Evolutionary conservation across 2,113 vertebrate genomes (phyloP), one percentile per base, ranked within the genome.

Genomic region (Peucedramus taeniatus): DNA sequence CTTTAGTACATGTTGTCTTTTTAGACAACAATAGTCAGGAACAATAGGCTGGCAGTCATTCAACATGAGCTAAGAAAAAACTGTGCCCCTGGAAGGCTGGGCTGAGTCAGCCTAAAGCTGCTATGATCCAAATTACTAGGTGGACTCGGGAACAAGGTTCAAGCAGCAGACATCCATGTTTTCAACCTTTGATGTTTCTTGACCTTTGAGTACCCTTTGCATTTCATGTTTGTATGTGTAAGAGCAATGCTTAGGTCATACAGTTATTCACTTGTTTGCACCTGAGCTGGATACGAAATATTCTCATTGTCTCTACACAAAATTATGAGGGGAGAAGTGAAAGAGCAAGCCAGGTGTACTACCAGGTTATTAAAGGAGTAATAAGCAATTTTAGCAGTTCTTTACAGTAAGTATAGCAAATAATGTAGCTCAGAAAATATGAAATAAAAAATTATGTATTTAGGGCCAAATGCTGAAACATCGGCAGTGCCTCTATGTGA

Each of bases 1-100:
- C 97, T 97, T 96, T 97, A 98, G 98, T 94, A 98, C 98, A 98
- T 72, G 88, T 96, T 98, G 98, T 98, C 97, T 98, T 97, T 98
- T 77, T 91, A 95, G 93, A 97, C 96, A 98, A 98, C 98, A 98
- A 98, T 97, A 96, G 97, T 35, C 35, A 31, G 95, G 94, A 97
- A 98, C 98, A 98, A 98, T 98, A 89, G 96, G 74, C 91, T 98
- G 98, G 98, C 97, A 72, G 57, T 22, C 56, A 44, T 94, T 97
- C 98, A 98, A 87, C 7, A 22, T 51, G 75, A 7, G 14, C 91
- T 77, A 79, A 97, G 94, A 96, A 97, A 94, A 89, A 94, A 77
- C 54, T 15, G 42, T 82, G 83, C 72, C 92, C 57, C 97, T 97
- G 50, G 49, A 93, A 97, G 89, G 85, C 92, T 89, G 47, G 87